phyloP scores from a whole-genome alignment of 2,797 vertebrate genomes.

The Bradypodion ventrale region DNA sequence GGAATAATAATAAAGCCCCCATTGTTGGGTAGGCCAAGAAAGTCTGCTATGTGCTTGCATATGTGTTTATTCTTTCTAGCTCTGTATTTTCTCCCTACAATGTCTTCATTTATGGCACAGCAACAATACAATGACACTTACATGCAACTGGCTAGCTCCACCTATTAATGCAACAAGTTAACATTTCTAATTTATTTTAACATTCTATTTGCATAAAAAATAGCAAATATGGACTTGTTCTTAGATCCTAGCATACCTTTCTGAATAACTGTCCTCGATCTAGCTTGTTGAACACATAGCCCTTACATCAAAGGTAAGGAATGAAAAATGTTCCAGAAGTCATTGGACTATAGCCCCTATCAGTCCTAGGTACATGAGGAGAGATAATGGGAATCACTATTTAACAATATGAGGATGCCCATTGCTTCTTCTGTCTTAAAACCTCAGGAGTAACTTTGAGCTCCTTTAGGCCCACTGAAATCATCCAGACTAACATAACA shows the following conservation, averaged over 20 bases:
- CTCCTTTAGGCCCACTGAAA: background rate
- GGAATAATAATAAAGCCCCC: background rate
- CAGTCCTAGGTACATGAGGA: background rate
- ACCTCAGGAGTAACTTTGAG: background rate
- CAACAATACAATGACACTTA: background rate
- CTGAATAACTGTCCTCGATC: background rate
- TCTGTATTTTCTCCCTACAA: background rate
- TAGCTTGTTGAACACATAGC: background rate
- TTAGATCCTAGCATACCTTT: background rate
- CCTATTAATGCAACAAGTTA: background rate
- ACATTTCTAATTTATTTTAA: background rate
- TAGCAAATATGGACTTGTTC: fast-evolving
- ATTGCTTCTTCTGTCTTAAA: background rate
- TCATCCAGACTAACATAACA: background rate
- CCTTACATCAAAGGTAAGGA: background rate
- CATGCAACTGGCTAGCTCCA: background rate
- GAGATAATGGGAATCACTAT: background rate
- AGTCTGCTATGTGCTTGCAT: background rate
- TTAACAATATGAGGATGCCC: background rate
- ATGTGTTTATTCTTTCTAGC: background rate
- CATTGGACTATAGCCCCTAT: background rate
- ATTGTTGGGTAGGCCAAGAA: background rate
- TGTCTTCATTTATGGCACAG: background rate
- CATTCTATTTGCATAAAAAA: fast-evolving
- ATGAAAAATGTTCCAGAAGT: background rate